A percentile compares a stretch with the other conserved stretches of the same genome.
Evolutionary conservation across 1,140 invertebrate species (phyloP).

Genomic region (Lordiphosa mommai): DNA sequence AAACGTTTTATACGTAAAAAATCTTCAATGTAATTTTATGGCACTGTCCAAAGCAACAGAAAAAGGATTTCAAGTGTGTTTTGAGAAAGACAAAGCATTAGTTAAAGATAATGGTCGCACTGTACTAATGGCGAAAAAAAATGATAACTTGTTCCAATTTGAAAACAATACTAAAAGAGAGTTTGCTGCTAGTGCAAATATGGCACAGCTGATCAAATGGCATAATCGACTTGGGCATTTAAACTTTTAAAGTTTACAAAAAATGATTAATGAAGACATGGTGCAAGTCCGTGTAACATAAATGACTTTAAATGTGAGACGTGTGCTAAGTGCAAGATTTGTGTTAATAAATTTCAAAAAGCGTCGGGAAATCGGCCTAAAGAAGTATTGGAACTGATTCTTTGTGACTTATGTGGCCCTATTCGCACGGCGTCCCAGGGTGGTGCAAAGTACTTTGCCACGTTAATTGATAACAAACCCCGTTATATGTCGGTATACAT

Average conservation of each 20-base stretch:
- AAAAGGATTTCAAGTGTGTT: slow-evolving; percentile 11
- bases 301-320: background rate
- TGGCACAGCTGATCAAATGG: slow-evolving; percentile 7
- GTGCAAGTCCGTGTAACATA: too few relatives aligned
- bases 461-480: too few relatives aligned
- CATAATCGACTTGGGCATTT: slow-evolving; percentile 19
- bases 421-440: too few relatives aligned
- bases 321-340: background rate
- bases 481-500: background rate
- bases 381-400: background rate
- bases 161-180: background rate
- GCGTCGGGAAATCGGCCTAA: background rate
- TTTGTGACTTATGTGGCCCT: too few relatives aligned
- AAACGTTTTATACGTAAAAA: slow-evolving; percentile 13
- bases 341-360: background rate
- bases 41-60: slow-evolving; percentile 6
- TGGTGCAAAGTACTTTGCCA: too few relatives aligned
- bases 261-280: too few relatives aligned
- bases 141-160: slow-evolving; percentile 19
- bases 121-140: slow-evolving; percentile 1
- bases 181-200: slow-evolving; percentile 2
- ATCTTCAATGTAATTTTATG: slow-evolving; percentile 15
- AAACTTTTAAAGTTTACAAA: slow-evolving; percentile 11
- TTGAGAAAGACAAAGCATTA: slow-evolving; percentile 7
- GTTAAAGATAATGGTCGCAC: background rate